Conservation (phyloP, 1,140 invertebrate genomes). For the Magallana gigas region DNA sequence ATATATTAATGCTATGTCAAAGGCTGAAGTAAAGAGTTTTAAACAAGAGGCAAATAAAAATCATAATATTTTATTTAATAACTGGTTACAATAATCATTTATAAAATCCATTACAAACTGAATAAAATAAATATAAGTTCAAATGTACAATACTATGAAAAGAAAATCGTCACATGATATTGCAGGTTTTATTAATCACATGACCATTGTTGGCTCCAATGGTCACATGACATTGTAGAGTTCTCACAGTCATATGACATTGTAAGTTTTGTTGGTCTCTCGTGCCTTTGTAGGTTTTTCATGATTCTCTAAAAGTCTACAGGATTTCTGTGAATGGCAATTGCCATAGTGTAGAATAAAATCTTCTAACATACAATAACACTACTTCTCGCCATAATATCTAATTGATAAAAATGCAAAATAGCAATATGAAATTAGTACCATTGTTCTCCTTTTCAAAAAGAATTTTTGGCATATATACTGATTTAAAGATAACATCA, state of each 20-base stretch:
- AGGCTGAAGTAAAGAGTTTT: not conserved
- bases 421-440: too few relatives aligned
- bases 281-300: too few relatives aligned
- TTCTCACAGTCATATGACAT: too few relatives aligned
- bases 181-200: not conserved
- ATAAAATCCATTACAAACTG: constrained; percentile 31
- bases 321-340: not conserved
- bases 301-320: too few relatives aligned
- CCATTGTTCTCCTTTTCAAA: too few relatives aligned
- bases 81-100: constrained; percentile 14
- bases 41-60: not conserved
- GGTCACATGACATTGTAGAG: too few relatives aligned
- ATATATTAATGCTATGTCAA: not conserved
- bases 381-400: not conserved
- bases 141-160: not conserved
- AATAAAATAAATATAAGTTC: constrained; percentile 21
- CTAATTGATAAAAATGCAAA: not conserved
- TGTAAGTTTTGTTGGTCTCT: too few relatives aligned
- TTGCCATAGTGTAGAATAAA: not conserved
- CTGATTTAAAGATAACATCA: too few relatives aligned
- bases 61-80: constrained; percentile 22
- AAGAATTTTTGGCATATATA: too few relatives aligned
- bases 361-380: not conserved
- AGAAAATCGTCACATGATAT: not conserved
- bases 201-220: too few relatives aligned